Base-by-base conservation (phyloP, 2,888 invertebrate genomes). In the Sarcophaga caerulescens region DNA sequence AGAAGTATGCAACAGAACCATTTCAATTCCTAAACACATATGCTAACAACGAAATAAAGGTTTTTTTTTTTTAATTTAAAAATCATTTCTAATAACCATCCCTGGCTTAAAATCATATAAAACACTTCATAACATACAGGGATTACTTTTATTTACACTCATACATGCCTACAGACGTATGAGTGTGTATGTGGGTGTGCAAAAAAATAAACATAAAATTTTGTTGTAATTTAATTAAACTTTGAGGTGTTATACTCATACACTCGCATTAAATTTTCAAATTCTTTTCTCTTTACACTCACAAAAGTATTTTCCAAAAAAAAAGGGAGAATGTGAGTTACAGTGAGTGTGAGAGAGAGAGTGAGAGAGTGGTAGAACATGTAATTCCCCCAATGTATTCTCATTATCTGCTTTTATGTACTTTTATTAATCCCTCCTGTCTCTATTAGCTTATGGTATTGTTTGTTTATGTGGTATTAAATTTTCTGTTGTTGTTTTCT, bases 351-450 rank as follows among this genome's bases (percentile, higher is more conserved):
- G 35, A 35, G 10, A 35, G 35, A 10, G 8, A 2, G 35, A 0
- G 1, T 17, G 25, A 45, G 23, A 23, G 14, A 19, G 19, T 17
- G 2, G 12, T 19, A 44, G 12, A 3, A 52, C 1, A 12, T 52
- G 17, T 71, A 77, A 82, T 35, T 77, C 71, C 47, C 71, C 14
- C 10, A 35, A 52, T 76, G 66, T 71, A 60, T 71, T 77, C 14
- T 73, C 71, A 82, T 77, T 82, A 82, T 82, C 76, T 77, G 25
- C 25, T 73, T 71, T 77, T 52, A 71, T 71, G 35, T 66, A 71
- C 59, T 71, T 76, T 82, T 73, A 77, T 77, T 82, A 82, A 77
- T 77, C 82, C 82, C 77, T 60, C 66, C 66, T 73, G 82, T 77
- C 71, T 71, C 19, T 71, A 77, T 77, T 82, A 77, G 66, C 52